Base-by-base conservation (phyloP, 1,140 invertebrate genomes). In the Asobara japonica region DNA sequence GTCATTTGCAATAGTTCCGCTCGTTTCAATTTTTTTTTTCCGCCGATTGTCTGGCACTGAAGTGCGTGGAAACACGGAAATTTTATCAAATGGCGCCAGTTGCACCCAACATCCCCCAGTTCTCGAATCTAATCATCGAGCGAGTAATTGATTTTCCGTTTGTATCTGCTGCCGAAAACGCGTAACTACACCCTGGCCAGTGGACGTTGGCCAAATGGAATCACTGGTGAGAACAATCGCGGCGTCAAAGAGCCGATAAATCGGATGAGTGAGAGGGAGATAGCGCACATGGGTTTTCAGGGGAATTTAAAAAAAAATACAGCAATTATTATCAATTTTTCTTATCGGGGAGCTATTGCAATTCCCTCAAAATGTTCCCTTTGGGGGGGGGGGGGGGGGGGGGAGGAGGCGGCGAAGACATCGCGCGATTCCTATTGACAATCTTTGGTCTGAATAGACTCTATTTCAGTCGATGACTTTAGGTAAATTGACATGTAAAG, bases 61-160 rank as follows among this genome's bases (percentile, higher is more conserved):
- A 10, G 51, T 2, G 51, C 18, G 25, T 56, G 51, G n/a, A 56
- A 56, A 56, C 22, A 5, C 16, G 3, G 18, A 18, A 25, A 25
- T 25, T 27, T 27, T 25, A 56, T 10, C 51, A 27, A 56, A 56
- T 56, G 51, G 51, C 51, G 18, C 51, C 51, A 56, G 18, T 56
- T 56, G 51, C 22, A 45, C 41, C 18, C 51, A 56, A 56, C 13
- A 56, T n/a, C 22, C 51, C 41, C 51, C 51, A 56, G 22, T 56
- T 11, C 11, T 25, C 51, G 51, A 56, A 27, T 56, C 51, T 56
- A 56, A 56, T 56, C 51, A 56, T 56, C 51, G 51, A 25, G 22
- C 18, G 51, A 56, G 51, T 56, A 56, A 56, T 56, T 56, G 51
- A 56, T 56, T 56, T 56, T 56, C 18, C 51, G 22, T 56, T 56